These are phyloP conservation scores for Ceyx erithaca DNA, from an alignment of 2,797 vertebrate genomes.

Conservation along the genomic window DNA sequence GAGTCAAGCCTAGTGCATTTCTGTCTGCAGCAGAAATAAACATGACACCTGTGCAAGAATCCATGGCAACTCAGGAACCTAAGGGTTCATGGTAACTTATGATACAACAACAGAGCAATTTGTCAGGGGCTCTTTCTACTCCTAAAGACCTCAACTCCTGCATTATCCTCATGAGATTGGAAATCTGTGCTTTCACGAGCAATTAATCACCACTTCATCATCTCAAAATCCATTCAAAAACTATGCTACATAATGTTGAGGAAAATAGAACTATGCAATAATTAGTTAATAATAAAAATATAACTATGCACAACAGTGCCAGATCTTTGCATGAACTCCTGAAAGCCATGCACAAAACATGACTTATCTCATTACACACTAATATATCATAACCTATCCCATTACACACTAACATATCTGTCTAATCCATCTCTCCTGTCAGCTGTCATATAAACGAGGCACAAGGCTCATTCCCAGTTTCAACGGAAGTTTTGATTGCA, in stretches of 20 bases:
- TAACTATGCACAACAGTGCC: background rate
- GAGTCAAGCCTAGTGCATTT: background rate
- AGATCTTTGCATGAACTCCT: background rate
- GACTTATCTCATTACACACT: background rate
- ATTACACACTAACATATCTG: background rate
- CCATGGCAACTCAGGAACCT: constrained; percentile 21
- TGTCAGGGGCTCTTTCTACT: background rate
- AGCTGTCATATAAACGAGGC: background rate
- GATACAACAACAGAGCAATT: background rate
- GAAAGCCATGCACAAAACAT: background rate
- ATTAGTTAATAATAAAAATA: background rate
- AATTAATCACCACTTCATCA: constrained; percentile 5
- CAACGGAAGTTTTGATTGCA: constrained; percentile 18
- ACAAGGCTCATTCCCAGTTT: background rate
- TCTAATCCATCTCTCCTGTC: constrained; percentile 2
- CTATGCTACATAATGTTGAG: background rate
- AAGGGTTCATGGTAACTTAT: background rate
- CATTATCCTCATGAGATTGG: background rate
- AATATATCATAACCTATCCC: background rate
- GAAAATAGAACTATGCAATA: background rate
- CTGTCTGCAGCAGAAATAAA: constrained; percentile 19
- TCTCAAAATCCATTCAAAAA: constrained; percentile 34
- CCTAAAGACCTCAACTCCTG: background rate
- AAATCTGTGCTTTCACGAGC: constrained; percentile 7
- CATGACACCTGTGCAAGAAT: constrained; percentile 23